Base-by-base conservation (phyloP, 1,140 invertebrate genomes). In the Ectropis grisescens region DNA sequence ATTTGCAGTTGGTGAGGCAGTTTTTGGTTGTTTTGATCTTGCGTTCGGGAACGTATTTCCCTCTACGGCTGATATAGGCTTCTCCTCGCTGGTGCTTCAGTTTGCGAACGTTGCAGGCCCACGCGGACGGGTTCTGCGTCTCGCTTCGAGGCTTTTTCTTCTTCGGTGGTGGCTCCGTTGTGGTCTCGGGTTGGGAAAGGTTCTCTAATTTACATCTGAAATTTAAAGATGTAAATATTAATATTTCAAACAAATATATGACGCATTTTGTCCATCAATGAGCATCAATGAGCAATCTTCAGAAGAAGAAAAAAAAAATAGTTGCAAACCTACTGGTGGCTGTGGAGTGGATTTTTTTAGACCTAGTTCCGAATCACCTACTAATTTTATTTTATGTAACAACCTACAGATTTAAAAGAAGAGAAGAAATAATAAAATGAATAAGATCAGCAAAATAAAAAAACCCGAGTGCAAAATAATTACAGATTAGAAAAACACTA, bases 41-140 rank as follows among this genome's bases (percentile, higher is more conserved):
- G 39, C 60, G 48, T 28, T 78, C 72, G 0, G 72, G 72, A 3
- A 80, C 70, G 44, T 48, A 74, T 37, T 81, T 81, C 1, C 72
- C 76, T 41, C 72, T 45, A 28, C 71, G 45, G 10, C 51, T 81
- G 11, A 81, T 59, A 23, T 81, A 81, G 2, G 76, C 72, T 43
- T 81, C 72, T 0, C 76, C 76, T 29, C 64, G 48, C 25, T 81
- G 71, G 35, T 78, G 71, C 42, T 76, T 76, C 3, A 59, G 7
- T 51, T 81, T 81, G 0, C 76, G 46, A 1, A 81, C 41, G 40
- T 81, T 78, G 25, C 70, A 70, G 0, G 69, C 69, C 72, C 76
- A 81, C 24, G 52, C 47, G 22, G 40, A 68, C 0, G 75, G 75
- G 13, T 80, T 67, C 3, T 64, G 54, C 5, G 61, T 40, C 34